Conservation (phyloP, 2,888 invertebrate genomes). For the Hirtodrosophila cameraria region DNA sequence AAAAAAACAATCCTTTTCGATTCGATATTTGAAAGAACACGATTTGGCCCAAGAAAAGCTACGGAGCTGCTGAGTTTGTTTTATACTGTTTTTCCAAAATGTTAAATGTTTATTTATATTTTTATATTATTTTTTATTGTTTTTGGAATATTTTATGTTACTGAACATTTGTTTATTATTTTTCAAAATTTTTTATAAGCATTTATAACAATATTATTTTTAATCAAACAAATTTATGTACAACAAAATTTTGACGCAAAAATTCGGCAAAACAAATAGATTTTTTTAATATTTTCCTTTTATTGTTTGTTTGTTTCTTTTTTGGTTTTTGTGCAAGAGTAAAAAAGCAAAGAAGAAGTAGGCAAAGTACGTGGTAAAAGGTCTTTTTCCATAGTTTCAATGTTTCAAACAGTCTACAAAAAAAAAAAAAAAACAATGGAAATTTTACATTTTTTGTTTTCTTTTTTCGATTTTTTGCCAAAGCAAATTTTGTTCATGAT, state of each 20-base stretch:
- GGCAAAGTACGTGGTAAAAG: slow-evolving; percentile 43
- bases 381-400: slow-evolving; percentile 12
- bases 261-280: slow-evolving; percentile 61
- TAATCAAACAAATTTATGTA: slow-evolving; percentile 26
- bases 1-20: slow-evolving; percentile 2
- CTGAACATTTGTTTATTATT: slow-evolving; percentile 46
- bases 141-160: slow-evolving; percentile 35
- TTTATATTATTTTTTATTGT: slow-evolving; percentile 25
- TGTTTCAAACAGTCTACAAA: too few species aligned
- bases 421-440: too few species aligned
- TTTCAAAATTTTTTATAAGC: slow-evolving; percentile 63
- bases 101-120: slow-evolving; percentile 51
- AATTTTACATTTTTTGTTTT: slow-evolving; percentile 37
- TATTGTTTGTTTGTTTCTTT: slow-evolving; percentile 53
- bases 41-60: slow-evolving; percentile 63
- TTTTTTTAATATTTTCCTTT: slow-evolving; percentile 36
- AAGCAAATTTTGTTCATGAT: slow-evolving; percentile 48
- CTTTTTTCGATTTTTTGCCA: slow-evolving; percentile 50
- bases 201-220: slow-evolving; percentile 34
- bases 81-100: slow-evolving; percentile 53
- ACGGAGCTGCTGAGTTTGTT: slow-evolving; percentile 64
- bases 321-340: slow-evolving; percentile 49
- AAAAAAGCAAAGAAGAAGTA: slow-evolving; percentile 59
- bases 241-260: slow-evolving; percentile 48
- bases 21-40: slow-evolving; percentile 55